These are phyloP conservation scores for Anniella stebbinsi DNA, from an alignment of 2,797 vertebrate species.

Conservation along the genomic window DNA sequence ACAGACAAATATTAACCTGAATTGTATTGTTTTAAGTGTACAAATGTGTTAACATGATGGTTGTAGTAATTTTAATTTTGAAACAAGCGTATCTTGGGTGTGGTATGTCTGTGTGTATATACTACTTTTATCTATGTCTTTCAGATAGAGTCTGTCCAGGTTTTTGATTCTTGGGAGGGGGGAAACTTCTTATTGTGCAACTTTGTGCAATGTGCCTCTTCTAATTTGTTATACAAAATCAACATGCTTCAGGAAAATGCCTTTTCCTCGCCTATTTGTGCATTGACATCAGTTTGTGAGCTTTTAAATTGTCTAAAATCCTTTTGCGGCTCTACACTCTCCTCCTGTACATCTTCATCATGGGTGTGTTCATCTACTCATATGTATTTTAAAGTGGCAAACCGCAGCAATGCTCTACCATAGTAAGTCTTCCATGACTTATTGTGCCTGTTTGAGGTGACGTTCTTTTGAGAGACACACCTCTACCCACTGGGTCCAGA, in stretches of 20 bases:
- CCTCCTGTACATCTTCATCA: neutral
- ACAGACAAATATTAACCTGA: neutral
- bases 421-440: neutral
- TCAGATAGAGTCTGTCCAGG: too few species aligned
- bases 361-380: neutral
- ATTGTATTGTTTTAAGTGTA: neutral
- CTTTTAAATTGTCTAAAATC: neutral
- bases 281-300: neutral
- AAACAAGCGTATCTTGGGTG: neutral
- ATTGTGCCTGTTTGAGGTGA: neutral
- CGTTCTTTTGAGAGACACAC: neutral
- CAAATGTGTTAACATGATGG: neutral
- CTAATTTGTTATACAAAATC: neutral
- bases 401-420: neutral
- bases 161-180: neutral
- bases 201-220: neutral
- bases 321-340: neutral
- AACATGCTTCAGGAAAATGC: neutral
- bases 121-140: neutral
- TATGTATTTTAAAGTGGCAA: neutral
- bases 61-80: neutral
- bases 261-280: neutral
- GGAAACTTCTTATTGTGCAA: neutral
- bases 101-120: neutral
- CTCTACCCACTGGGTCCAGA: neutral